Evolutionary conservation across 30 jellyfish, hydroid and myxozoan genomes (phyloP).

Genomic region (Sanderia malayensis): DNA sequence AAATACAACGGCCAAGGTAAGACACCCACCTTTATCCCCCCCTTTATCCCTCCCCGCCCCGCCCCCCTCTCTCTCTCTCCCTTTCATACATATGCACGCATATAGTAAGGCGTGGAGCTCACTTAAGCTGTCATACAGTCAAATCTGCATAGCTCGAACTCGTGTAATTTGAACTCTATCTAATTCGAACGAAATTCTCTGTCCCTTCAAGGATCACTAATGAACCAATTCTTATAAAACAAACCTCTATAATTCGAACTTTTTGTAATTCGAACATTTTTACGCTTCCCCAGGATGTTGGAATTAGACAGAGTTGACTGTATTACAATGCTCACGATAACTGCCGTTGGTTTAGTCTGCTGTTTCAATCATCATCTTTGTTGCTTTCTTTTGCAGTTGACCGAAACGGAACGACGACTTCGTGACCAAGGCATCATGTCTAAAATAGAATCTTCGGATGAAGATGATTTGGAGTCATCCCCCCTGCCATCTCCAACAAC

Average conservation of each 20-base stretch:
- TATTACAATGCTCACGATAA: background rate
- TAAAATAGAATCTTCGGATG: conserved; percentile 73
- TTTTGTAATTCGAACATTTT: no score
- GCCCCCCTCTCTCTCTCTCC: no score
- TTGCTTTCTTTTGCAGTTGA: conserved; percentile 24
- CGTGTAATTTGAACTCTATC: no score
- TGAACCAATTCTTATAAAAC: no score
- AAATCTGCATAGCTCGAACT: no score
- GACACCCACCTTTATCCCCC: background rate
- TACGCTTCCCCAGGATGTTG: no score
- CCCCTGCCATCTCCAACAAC: conserved; percentile 89
- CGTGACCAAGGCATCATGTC: conserved; percentile 71
- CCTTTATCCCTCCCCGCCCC: background rate
- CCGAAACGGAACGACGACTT: conserved; percentile 70
- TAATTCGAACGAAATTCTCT: no score
- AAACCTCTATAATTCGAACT: no score
- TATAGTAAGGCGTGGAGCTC: background rate
- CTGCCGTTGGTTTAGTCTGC: background rate
- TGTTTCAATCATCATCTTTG: no score
- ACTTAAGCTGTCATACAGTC: background rate
- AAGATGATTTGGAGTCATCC: conserved; percentile 89
- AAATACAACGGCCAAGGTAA: background rate
- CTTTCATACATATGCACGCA: no score
- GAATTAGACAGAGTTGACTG: no score
- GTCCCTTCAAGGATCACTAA: no score